These are phyloP conservation scores for Tuta absoluta DNA, from an alignment of 2,888 invertebrate species.

Conservation along the genomic window DNA sequence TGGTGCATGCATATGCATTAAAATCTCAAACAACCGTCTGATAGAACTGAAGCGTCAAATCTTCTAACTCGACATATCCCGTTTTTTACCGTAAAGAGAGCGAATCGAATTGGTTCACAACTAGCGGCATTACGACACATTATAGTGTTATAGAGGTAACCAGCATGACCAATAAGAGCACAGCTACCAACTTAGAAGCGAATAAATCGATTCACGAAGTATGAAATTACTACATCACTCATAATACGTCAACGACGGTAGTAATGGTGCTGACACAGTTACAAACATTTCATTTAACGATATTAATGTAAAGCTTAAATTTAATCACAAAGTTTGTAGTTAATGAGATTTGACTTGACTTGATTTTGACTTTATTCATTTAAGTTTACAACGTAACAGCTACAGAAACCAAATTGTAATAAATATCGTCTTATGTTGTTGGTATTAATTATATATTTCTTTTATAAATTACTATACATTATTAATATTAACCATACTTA, in stretches of 20 bases:
- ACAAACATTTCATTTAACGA: not conserved
- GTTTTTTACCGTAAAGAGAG: conserved; percentile 19
- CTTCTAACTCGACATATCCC: conserved; percentile 11
- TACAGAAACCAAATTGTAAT: no score
- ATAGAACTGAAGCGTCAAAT: conserved; percentile 19
- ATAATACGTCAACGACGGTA: not conserved
- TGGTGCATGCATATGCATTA: no score
- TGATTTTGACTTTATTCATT: no score
- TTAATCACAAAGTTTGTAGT: no score
- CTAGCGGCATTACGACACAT: conserved; percentile 20
- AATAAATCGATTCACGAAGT: conserved; percentile 12
- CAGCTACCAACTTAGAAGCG: not conserved
- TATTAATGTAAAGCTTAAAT: no score
- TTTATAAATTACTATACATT: no score
- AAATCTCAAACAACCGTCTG: no score
- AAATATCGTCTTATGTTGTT: no score
- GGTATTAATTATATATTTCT: no score
- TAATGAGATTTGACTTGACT: no score
- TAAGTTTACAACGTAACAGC: no score
- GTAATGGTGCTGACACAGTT: not conserved
- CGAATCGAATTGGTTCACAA: conserved; percentile 23
- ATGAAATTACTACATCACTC: conserved; percentile 13
- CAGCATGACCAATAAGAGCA: conserved; percentile 21
- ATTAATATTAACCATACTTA: no score
- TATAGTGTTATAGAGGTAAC: conserved; percentile 6